Conservation (phyloP, 2,797 vertebrate species). For the Clarias laeviceps region DNA sequence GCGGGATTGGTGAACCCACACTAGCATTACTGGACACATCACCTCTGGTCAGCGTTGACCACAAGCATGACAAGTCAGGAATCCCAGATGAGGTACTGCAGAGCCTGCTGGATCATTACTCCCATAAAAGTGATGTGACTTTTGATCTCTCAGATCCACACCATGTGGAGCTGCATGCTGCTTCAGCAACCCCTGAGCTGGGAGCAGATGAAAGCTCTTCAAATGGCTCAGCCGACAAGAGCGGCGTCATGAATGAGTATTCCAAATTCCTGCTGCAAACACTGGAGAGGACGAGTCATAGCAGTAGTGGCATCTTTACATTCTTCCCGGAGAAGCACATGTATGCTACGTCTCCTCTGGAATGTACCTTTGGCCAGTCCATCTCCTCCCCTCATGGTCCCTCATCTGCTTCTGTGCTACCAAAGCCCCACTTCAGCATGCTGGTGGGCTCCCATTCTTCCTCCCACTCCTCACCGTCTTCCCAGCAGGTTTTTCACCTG, state of each 20-base stretch:
- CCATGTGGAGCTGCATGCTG: constrained; percentile 90
- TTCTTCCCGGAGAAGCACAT: constrained; percentile 95
- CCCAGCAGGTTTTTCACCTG: constrained; percentile 91
- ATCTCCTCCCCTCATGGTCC: constrained; percentile 93
- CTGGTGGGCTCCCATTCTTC: constrained; percentile 86
- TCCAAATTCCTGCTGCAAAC: constrained; percentile 98
- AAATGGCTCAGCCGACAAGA: constrained; percentile 87
- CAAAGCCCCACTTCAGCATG: constrained; percentile 96
- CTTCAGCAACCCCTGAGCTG: constrained; percentile 84
- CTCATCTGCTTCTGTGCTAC: constrained; percentile 78
- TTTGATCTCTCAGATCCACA: constrained; percentile 90
- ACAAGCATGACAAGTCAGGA: constrained; percentile 96
- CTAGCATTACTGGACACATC: constrained; percentile 91
- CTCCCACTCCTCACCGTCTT: constrained; percentile 60
- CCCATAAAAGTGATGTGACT: constrained; percentile 91
- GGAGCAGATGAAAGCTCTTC: constrained; percentile 84
- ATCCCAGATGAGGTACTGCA: constrained; percentile 98
- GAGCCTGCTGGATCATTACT: constrained; percentile 96
- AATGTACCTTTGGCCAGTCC: constrained; percentile 91
- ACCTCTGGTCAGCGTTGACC: constrained; percentile 83
- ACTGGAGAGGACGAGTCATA: constrained; percentile 96
- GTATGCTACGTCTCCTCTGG: constrained; percentile 90
- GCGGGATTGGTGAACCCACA: constrained; percentile 87
- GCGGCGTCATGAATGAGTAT: constrained; percentile 93
- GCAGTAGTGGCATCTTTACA: constrained; percentile 89